Conservation (phyloP, 2,113 vertebrate genomes). For the Carollia perspicillata region DNA sequence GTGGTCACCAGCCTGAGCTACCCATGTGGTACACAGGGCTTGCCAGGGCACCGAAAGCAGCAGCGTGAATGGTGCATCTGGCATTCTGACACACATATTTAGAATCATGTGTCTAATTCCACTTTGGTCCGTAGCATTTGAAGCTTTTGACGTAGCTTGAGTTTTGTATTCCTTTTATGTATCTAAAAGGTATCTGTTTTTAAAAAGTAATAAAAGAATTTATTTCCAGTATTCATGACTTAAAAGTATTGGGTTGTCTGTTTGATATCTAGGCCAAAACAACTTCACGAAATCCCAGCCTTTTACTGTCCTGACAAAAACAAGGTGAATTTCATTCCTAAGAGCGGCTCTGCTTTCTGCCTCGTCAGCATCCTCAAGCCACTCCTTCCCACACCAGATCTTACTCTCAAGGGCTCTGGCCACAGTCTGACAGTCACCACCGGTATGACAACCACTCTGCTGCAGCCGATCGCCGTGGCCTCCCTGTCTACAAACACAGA, state of each 20-base stretch:
- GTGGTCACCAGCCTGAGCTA: not conserved
- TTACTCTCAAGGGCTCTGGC: slow-evolving; percentile 88
- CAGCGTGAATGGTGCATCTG: not conserved
- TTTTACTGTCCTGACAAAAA: slow-evolving; percentile 99
- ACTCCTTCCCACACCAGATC: slow-evolving; percentile 93
- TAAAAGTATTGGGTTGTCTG: slow-evolving; percentile 64
- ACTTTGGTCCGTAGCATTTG: not conserved
- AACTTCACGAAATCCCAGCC: slow-evolving; percentile 93
- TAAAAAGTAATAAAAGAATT: not conserved
- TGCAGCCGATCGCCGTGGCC: slow-evolving; percentile 86
- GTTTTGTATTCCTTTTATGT: not conserved
- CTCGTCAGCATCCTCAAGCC: slow-evolving; percentile 99
- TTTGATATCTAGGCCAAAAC: slow-evolving; percentile 89
- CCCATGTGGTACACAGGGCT: not conserved
- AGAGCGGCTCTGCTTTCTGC: slow-evolving; percentile 99
- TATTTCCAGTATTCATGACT: not conserved
- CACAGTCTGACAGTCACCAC: slow-evolving; percentile 92
- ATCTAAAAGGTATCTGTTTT: not conserved
- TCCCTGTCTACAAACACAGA: slow-evolving; percentile 85
- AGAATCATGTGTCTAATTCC: not conserved
- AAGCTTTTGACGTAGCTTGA: not conserved
- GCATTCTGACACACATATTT: not conserved
- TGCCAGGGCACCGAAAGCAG: not conserved
- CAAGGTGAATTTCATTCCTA: slow-evolving; percentile 99
- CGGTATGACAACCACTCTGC: slow-evolving; percentile 85